Evolutionary conservation across 1,140 invertebrate species (phyloP).

Genomic region (Bactericera cockerelli): DNA sequence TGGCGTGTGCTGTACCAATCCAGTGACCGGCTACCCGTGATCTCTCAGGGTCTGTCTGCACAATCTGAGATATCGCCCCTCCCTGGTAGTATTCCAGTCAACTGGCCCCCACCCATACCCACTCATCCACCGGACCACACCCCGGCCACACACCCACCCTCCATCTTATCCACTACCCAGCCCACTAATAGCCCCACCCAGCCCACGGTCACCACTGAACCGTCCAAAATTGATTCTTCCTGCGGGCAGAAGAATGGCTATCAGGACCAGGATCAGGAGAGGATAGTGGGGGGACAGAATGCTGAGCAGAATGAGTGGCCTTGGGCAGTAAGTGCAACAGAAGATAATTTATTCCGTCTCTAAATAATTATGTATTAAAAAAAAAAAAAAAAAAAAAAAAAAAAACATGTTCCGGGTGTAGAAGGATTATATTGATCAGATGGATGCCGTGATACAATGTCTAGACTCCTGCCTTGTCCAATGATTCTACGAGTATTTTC

Average conservation of each 20-base stretch:
- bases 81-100: slow-evolving; percentile 24
- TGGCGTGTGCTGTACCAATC: slow-evolving; percentile 58
- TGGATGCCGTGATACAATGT: too few relatives aligned
- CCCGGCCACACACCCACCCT: slow-evolving; percentile 49
- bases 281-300: slow-evolving; percentile 68
- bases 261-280: slow-evolving; percentile 47
- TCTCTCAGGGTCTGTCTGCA: slow-evolving; percentile 15
- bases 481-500: too few relatives aligned
- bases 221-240: background rate
- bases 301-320: slow-evolving; percentile 68
- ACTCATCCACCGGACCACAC: slow-evolving; percentile 64
- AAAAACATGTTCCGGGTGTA: too few relatives aligned
- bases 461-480: too few relatives aligned
- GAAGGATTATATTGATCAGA: too few relatives aligned
- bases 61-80: slow-evolving; percentile 24
- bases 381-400: too few relatives aligned
- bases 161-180: slow-evolving; percentile 37
- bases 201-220: slow-evolving; percentile 22
- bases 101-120: slow-evolving; percentile 53
- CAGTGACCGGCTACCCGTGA: slow-evolving; percentile 23
- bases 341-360: too few relatives aligned
- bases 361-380: too few relatives aligned
- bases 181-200: slow-evolving; percentile 22
- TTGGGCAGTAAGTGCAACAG: slow-evolving; percentile 56
- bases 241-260: slow-evolving; percentile 57